Percentiles rank a stretch among this genome's conserved stretches.
Evolutionary conservation across 2,113 vertebrate species (phyloP).

Genomic region (Neolamprologus sp.): DNA sequence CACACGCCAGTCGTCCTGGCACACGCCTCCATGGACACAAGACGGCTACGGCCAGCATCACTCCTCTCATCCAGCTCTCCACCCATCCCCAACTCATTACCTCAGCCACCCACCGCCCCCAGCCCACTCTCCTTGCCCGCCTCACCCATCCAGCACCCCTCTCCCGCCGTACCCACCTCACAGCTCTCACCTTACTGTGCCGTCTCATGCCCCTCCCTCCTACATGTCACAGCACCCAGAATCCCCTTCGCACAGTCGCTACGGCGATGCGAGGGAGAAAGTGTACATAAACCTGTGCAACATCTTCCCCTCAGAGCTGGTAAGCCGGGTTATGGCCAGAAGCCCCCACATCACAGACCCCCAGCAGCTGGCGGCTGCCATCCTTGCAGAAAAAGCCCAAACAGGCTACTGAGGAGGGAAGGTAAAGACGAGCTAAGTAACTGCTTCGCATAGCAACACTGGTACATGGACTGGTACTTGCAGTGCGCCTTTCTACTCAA

Average conservation of each 20-base stretch:
- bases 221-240: constrained; percentile 61
- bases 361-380: constrained; percentile 93
- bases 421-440: not conserved
- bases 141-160: constrained; percentile 20
- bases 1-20: constrained; percentile 81
- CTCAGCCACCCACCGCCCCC: constrained; percentile 41
- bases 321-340: constrained; percentile 90
- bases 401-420: constrained; percentile 72
- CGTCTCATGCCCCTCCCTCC: constrained; percentile 15
- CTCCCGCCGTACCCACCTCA: constrained; percentile 48
- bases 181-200: not conserved
- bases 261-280: constrained; percentile 83
- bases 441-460: not conserved
- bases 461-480: not conserved
- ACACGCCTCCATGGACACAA: constrained; percentile 51
- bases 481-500: not conserved
- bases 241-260: constrained; percentile 61
- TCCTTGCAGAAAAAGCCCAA: constrained; percentile 89
- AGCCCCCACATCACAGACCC: constrained; percentile 90
- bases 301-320: constrained; percentile 93
- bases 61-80: constrained; percentile 62
- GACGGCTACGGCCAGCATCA: constrained; percentile 66
- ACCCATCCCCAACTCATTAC: constrained; percentile 43
- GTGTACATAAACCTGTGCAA: constrained; percentile 90
- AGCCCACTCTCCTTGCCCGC: constrained; percentile 56